Evolutionary conservation across 2,888 invertebrate species (phyloP).

Genomic region (Nezara viridula): DNA sequence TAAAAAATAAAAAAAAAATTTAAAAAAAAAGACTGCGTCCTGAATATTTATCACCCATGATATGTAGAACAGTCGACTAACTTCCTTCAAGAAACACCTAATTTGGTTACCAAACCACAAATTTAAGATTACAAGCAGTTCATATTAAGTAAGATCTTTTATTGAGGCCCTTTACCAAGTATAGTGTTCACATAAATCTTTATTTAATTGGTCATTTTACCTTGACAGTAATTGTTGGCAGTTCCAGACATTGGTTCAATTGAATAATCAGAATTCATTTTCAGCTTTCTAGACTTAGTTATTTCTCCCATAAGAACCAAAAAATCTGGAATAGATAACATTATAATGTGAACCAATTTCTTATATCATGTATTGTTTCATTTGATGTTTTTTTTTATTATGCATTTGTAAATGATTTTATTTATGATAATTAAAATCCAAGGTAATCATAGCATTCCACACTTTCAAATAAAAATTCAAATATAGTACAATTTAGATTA

Average conservation of each 20-base stretch:
- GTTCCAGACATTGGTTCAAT: background rate
- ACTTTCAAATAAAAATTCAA: background rate
- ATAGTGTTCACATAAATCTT: background rate
- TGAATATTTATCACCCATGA: too few species aligned
- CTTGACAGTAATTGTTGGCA: background rate
- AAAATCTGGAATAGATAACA: slow-evolving; percentile 1
- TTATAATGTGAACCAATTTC: background rate
- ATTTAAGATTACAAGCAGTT: slow-evolving; percentile 9
- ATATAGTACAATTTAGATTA: background rate
- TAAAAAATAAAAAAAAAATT: too few species aligned
- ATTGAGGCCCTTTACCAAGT: background rate
- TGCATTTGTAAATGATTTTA: background rate
- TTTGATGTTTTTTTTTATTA: background rate
- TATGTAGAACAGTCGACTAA: too few species aligned
- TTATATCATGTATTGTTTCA: background rate
- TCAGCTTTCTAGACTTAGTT: background rate
- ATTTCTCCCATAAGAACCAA: slow-evolving; percentile 14
- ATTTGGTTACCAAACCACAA: background rate
- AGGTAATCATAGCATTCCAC: background rate
- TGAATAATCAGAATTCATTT: slow-evolving; percentile 5
- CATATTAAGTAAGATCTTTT: background rate
- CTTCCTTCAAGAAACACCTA: too few species aligned
- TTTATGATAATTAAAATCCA: background rate
- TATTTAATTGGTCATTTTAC: background rate
- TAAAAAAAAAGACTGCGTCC: too few species aligned